Base-by-base conservation (phyloP, 1,140 invertebrate genomes). In the Brachionus manjavacas region DNA sequence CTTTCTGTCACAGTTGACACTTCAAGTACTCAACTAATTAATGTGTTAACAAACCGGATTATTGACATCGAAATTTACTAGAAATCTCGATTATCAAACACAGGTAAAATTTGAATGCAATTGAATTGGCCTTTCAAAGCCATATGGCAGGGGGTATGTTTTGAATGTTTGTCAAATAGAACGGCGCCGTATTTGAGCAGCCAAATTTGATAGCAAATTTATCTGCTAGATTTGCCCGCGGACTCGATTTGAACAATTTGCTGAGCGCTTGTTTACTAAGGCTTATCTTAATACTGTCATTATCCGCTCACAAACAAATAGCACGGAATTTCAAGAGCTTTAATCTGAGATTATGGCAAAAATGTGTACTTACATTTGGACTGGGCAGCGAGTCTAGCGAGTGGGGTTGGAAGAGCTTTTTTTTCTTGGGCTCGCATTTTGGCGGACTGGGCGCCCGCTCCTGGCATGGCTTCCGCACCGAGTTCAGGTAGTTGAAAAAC, bases 1-100 rank as follows among this genome's bases (percentile, higher is more conserved):
- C 39, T 74, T 23, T 74, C 39, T 41, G 39, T 41, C 31, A 74
- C 39, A 46, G 72, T 76, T 76, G 25, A 76, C 72, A 76, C 72
- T 46, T 76, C 41, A 49, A 25, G 41, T 76, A 76, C 72, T 76
- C 72, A 76, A 76, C 43, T 76, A 76, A 76, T 76, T 76, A 76
- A 76, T 76, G 72, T 76, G 72, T 49, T 76, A 76, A 76, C 52
- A 76, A 76, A 76, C 46, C 72, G 41, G 72, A 76, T 76, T 76
- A 76, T 76, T 76, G 72, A 76, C 72, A 76, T 76, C 2, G 9
- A 76, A 49, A 76, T 76, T 76, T 49, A 76, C 72, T 28, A 76
- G 52, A 76, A 49, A 46, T 76, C 72, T 76, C 72, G 43, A 76
- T 76, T 76, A 76, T 76, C 72, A 76, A 72, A 72, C 68, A 72